A percentile compares a stretch with the other conserved stretches of the same genome.
These are phyloP conservation scores for Tautogolabrus adspersus DNA, from an alignment of 2,113 vertebrate genomes.

Conservation along the genomic window DNA sequence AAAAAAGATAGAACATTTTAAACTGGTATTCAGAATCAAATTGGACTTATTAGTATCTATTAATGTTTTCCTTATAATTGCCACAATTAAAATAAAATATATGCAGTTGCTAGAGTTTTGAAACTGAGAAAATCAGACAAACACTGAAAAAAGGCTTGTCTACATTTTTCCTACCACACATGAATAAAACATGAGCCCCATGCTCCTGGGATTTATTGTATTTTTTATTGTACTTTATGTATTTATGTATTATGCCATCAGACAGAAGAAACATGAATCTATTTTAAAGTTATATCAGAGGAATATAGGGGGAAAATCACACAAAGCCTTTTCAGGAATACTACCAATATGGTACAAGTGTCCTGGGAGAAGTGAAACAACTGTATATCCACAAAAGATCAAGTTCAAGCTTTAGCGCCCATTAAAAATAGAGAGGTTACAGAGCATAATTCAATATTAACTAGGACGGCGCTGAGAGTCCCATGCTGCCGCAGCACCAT, in stretches of 20 bases:
- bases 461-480: slow-evolving; percentile 9
- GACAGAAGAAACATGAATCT: slow-evolving; percentile 15
- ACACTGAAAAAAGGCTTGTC: neutral
- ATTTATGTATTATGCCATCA: slow-evolving; percentile 13
- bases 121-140: neutral
- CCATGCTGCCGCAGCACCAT: slow-evolving; percentile 4
- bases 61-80: neutral
- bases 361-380: no score
- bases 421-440: slow-evolving; percentile 8
- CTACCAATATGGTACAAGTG: neutral
- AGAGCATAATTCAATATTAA: slow-evolving; percentile 41
- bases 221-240: neutral
- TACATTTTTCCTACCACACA: neutral
- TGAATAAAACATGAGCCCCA: neutral
- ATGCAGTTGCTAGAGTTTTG: slow-evolving; percentile 1
- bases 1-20: neutral
- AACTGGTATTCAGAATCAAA: slow-evolving; percentile 8
- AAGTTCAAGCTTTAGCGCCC: slow-evolving; percentile 12
- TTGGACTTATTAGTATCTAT: neutral
- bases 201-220: neutral
- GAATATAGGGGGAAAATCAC: neutral
- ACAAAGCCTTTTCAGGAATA: slow-evolving; percentile 14
- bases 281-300: neutral
- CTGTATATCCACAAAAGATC: slow-evolving; percentile 8
- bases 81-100: neutral